Base-by-base conservation (phyloP, 2,888 invertebrate genomes). In the Temnothorax ravouxi region DNA sequence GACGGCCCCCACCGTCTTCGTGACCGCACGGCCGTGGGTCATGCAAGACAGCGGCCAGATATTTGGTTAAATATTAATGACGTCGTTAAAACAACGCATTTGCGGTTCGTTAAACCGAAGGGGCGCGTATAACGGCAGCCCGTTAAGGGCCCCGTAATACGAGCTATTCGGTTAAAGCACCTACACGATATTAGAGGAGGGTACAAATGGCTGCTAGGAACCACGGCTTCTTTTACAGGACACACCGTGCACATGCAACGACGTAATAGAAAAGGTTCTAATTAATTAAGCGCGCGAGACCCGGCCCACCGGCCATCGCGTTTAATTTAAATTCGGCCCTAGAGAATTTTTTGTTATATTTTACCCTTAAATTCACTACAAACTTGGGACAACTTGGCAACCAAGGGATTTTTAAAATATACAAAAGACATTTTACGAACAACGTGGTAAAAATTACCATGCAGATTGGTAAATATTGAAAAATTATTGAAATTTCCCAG, bases 81-180 rank as follows among this genome's bases (percentile, higher is more conserved):
- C 93, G 93, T 94, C 94, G 94, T 95, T 95, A 94, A 94, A 94
- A 93, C 94, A 94, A 94, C 94, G 93, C 94, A 94, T 95, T 95
- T 94, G 94, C 93, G 94, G 94, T 94, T 94, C 94, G 93, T 94
- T 94, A 94, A 93, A 92, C 90, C 91, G 88, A 88, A 90, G 91
- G 93, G 93, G 91, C 91, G 92, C 91, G 92, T 92, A 77, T 91
- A 92, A 92, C 91, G 90, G 90, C 89, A 82, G 88, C 84, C 89
- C 89, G 92, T 91, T 92, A 91, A 92, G 90, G 89, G 86, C 84
- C 89, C 87, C 89, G 86, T 88, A 84, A 86, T 88, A 90, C 89
- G 83, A 89, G 91, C 88, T 89, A 91, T 91, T 91, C 88, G 86
- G 86, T 85, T 91, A 86, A 91, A 92, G 89, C 90, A 92, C 89